Evolutionary conservation across 2,113 vertebrate genomes (phyloP).

Genomic region (Labrus mixtus): DNA sequence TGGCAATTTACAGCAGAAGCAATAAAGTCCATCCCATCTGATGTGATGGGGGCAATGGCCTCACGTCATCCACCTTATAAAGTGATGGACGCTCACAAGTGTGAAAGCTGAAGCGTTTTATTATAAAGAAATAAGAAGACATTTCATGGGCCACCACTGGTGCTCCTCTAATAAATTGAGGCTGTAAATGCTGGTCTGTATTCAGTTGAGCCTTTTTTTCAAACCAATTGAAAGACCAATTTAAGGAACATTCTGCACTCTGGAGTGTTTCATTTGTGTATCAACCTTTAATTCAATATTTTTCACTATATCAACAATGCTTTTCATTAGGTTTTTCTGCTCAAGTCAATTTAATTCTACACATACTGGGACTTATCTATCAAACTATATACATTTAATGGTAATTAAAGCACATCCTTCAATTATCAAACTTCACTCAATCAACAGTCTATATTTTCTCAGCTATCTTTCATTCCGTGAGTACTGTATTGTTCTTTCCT

Average conservation of each 20-base stretch:
- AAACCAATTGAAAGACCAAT: slow-evolving; percentile 38
- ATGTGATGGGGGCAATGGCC: slow-evolving; percentile 27
- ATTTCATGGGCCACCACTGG: slow-evolving; percentile 34
- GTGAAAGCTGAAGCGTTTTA: slow-evolving; percentile 74
- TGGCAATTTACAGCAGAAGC: slow-evolving; percentile 51
- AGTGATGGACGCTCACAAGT: slow-evolving; percentile 52
- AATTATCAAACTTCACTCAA: slow-evolving; percentile 18
- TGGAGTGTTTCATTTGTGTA: neutral
- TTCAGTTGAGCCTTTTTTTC: slow-evolving; percentile 39
- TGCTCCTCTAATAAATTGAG: slow-evolving; percentile 49
- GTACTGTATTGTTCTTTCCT: neutral
- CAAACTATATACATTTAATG: slow-evolving; percentile 34
- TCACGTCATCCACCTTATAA: slow-evolving; percentile 45
- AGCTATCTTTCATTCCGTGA: slow-evolving; percentile 14
- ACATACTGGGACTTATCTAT: slow-evolving; percentile 10
- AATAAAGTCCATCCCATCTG: slow-evolving; percentile 50
- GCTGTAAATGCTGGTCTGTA: slow-evolving; percentile 40
- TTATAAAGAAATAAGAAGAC: slow-evolving; percentile 70
- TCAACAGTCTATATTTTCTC: neutral
- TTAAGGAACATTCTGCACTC: slow-evolving; percentile 20
- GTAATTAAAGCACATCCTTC: slow-evolving; percentile 5
- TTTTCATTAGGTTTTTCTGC: slow-evolving; percentile 12
- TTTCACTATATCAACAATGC: neutral
- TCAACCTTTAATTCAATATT: neutral
- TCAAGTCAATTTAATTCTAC: slow-evolving; percentile 13